Evolutionary conservation across 2,797 vertebrate genomes (phyloP), one percentile per base, ranked within the genome.

Genomic region (Schizothorax lantsangensis): DNA sequence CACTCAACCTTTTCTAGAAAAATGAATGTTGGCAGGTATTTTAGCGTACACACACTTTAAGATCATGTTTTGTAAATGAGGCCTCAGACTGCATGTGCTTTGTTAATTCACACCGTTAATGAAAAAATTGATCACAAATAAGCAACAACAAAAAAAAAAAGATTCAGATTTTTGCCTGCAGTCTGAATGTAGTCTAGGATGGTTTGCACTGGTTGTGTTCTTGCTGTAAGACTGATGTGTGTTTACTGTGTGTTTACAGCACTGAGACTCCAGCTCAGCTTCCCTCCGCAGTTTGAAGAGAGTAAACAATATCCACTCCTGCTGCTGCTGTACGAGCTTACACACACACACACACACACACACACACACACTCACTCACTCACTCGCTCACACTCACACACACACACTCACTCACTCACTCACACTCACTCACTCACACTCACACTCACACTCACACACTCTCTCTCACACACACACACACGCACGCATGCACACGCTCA

Each of bases 241-340:
- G 81, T 71, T 82, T 40, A n/a, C 62, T 80, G n/a, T 74, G 85
- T 36, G 87, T 90, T 88, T 92, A 59, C 91, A 96, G 95, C 73
- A 8, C 89, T 95, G 79, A 91, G 79, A 30, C 89, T 95, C 89
- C 93, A 95, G 89, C 84, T 96, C 81, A 91, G 90, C 45, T 82
- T 95, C 72, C 95, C 95, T 3, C 21, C 83, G 33, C 88, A 89
- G 90, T 89, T 96, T 86, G 94, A 95, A 88, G 93, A 95, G 90
- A 85, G 86, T 0, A 85, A 75, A 79, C 86, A 89, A 88, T 86
- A 95, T 49, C 94, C 95, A 2, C 92, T 96, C 6, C 81, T 96
- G 4, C 90, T 96, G 33, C 86, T 95, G 57, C 89, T 95, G 95
- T 96, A 93, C 0, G 94, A 93, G 59, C 43, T 3, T 21, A 72